Evolutionary conservation across 2,797 vertebrate species (phyloP), one percentile per base, ranked within the genome.

Genomic region (Sebastes nivosus): DNA sequence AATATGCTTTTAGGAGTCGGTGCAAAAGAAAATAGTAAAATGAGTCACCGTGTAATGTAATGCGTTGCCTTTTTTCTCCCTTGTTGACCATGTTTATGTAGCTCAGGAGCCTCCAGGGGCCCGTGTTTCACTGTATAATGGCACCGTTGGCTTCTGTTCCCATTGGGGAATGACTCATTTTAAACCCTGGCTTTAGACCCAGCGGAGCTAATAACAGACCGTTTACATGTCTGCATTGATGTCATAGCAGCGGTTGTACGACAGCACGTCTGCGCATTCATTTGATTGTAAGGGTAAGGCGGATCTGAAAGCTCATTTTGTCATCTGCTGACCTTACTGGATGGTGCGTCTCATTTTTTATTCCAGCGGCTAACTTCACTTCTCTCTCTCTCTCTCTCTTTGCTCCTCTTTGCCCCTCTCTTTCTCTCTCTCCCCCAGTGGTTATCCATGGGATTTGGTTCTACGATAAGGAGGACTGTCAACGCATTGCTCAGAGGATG

Each of bases 371-470:
- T 82, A 87, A 87, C 24, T 80, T 12, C 7, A 76, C 4, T 52
- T n/a, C 9, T 52, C 13, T 52, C 16, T 46, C 16, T 16, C 38
- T 38, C 13, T 16, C 16, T 8, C 42, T 46, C 16, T 27, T 52
- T 46, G 38, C 38, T 7, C 38, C 6, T 46, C 38, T 46, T 46
- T 46, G 14, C 27, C 67, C 38, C 46, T 78, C 42, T 81, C 52
- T 59, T 18, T 25, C 20, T 67, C 72, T n/a, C 73, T 20, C 50
- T 70, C 54, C 27, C 55, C 4, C 78, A 99, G 98, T 98, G 95
- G 96, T 96, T 89, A 99, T 99, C 92, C 97, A 98, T 89, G 98
- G 98, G 73, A 99, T 99, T 94, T 99, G 98, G 98, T 99, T 99
- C 95, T 99, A 99, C 83, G 97, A 98, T 92, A 98, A 98, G 86